Evolutionary conservation across 2,113 vertebrate genomes (phyloP).

Genomic region (Hippolais icterina): DNA sequence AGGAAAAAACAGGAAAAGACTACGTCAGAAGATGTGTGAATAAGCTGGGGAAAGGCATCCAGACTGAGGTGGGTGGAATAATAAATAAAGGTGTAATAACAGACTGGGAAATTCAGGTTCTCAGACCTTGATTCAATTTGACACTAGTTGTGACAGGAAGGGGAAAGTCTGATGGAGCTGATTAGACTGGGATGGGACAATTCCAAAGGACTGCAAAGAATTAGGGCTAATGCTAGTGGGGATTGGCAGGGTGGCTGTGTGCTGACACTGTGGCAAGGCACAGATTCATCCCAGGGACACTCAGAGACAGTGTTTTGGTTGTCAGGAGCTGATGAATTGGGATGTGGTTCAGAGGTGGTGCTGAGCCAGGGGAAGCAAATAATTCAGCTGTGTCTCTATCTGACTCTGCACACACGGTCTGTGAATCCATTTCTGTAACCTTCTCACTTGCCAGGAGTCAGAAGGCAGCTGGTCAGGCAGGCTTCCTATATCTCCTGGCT

Average conservation of each 20-base stretch:
- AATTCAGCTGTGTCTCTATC: neutral
- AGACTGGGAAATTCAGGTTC: neutral
- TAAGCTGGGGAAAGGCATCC: neutral
- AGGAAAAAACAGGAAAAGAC: neutral
- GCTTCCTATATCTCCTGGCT: neutral
- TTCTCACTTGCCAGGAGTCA: neutral
- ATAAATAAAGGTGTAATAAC: neutral
- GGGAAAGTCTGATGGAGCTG: neutral
- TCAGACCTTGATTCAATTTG: neutral
- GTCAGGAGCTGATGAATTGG: neutral
- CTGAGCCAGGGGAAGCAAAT: neutral
- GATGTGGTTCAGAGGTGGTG: neutral
- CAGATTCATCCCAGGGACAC: neutral
- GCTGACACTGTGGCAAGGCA: neutral
- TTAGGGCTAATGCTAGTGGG: neutral
- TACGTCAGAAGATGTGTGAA: neutral
- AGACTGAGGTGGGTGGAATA: neutral
- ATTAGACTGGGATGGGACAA: neutral
- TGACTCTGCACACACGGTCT: neutral
- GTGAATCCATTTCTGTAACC: neutral
- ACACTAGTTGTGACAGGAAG: neutral
- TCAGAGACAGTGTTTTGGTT: neutral
- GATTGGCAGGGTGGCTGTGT: neutral
- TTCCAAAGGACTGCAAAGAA: neutral
- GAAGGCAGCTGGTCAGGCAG: neutral